These are phyloP conservation scores for Rhopalosiphum padi DNA, from an alignment of 1,140 invertebrate genomes.

Conservation along the genomic window DNA sequence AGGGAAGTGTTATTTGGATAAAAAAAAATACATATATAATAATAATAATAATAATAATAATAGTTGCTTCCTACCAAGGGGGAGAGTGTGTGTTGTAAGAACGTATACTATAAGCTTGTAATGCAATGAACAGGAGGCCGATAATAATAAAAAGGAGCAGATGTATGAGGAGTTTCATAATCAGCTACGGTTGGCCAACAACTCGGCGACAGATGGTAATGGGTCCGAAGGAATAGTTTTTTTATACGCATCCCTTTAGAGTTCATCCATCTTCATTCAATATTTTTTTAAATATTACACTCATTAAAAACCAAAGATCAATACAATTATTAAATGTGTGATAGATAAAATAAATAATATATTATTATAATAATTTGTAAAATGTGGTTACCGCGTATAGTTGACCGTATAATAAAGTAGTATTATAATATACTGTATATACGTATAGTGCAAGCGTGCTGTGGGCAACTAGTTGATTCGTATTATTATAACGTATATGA, in stretches of 20 bases:
- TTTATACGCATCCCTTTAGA: slow-evolving; percentile 29
- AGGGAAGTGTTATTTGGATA: slow-evolving; percentile 45
- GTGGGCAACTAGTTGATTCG: background rate
- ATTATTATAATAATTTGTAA: background rate
- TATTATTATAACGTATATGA: background rate
- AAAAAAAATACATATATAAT: slow-evolving; percentile 2
- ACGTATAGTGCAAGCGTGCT: background rate
- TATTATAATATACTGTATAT: background rate
- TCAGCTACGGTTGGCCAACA: slow-evolving; percentile 57
- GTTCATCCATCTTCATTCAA: slow-evolving; percentile 48
- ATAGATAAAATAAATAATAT: background rate
- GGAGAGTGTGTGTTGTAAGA: slow-evolving; percentile 50
- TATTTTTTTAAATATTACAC: slow-evolving; percentile 33
- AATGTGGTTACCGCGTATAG: background rate
- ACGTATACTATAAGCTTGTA: slow-evolving; percentile 42
- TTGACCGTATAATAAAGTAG: background rate
- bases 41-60: slow-evolving; percentile 24
- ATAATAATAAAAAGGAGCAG: slow-evolving; percentile 58
- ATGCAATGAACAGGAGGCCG: slow-evolving; percentile 48
- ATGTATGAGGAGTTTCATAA: slow-evolving; percentile 56
- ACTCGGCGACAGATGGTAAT: slow-evolving; percentile 51
- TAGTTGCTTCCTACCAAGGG: slow-evolving; percentile 45
- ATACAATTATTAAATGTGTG: background rate
- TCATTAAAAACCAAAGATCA: background rate
- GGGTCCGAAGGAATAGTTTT: slow-evolving; percentile 47